phyloP scores from a whole-genome alignment of 1,140 invertebrate species.

The Muscidifurax raptorellus region DNA sequence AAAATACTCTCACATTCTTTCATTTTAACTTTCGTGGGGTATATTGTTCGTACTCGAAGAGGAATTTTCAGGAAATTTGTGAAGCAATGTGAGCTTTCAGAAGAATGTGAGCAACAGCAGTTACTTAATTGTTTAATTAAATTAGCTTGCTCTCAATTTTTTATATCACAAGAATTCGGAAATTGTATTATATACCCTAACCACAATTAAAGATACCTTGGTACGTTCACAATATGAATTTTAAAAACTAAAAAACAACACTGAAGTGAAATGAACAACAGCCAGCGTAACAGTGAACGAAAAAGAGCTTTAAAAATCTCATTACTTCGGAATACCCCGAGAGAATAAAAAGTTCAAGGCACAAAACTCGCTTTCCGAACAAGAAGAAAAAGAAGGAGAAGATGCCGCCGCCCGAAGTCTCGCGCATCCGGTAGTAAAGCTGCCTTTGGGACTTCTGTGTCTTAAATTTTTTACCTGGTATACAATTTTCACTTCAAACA shows the following conservation, averaged over 20 bases:
- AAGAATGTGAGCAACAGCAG: no score
- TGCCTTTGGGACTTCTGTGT: constrained; percentile 11
- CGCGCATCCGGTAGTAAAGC: constrained; percentile 43
- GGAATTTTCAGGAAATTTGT: no score
- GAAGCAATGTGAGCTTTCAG: no score
- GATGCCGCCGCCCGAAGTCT: background rate
- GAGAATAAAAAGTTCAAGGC: constrained; percentile 25
- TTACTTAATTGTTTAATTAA: no score
- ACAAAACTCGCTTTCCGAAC: background rate
- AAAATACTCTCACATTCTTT: background rate
- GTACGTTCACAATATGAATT: no score
- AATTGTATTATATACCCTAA: no score
- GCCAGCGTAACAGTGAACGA: background rate
- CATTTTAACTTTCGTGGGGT: no score
- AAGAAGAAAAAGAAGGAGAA: background rate
- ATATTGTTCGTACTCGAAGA: no score
- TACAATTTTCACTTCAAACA: constrained; percentile 29
- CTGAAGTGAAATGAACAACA: background rate
- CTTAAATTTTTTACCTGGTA: constrained; percentile 4
- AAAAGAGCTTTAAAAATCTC: constrained; percentile 27
- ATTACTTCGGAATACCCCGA: constrained; percentile 22
- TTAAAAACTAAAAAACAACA: background rate
- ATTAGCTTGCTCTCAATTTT: no score
- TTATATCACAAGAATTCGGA: no score
- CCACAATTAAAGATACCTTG: no score